phyloP scores from a whole-genome alignment of 2,113 vertebrate genomes.

The Vireo altiloquus region DNA sequence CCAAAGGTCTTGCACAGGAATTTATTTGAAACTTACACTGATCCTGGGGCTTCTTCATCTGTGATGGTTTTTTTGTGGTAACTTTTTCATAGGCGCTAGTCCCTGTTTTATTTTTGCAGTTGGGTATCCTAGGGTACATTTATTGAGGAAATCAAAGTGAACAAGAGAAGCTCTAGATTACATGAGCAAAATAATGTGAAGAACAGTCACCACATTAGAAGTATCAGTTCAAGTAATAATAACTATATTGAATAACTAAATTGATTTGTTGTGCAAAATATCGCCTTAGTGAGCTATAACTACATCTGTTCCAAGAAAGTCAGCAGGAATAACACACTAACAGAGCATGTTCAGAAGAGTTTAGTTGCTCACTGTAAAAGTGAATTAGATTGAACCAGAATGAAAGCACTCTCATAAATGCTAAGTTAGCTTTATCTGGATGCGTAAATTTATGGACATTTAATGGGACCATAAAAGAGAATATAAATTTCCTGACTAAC shows the following conservation, averaged over 20 bases:
- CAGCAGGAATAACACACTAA: background rate
- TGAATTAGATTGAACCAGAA: background rate
- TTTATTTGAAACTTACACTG: background rate
- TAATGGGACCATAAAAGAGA: background rate
- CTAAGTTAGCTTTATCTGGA: background rate
- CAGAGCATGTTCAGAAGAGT: background rate
- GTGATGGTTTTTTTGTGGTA: background rate
- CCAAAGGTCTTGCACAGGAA: background rate
- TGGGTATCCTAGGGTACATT: background rate
- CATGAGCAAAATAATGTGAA: background rate
- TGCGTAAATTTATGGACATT: background rate
- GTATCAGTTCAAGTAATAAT: background rate
- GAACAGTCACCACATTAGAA: background rate
- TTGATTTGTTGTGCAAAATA: background rate
- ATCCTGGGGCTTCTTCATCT: background rate
- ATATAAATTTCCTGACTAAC: background rate
- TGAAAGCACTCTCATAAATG: background rate
- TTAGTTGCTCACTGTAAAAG: background rate
- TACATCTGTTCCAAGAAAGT: background rate
- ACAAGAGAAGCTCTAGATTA: background rate
- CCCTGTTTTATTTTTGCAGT: background rate
- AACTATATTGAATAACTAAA: background rate
- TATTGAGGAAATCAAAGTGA: background rate
- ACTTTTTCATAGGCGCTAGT: background rate
- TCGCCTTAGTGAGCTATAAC: background rate